Percentiles rank a stretch among this genome's conserved stretches.
Evolutionary conservation across 2,888 invertebrate species (phyloP).

Genomic region (Drosophila limbata): DNA sequence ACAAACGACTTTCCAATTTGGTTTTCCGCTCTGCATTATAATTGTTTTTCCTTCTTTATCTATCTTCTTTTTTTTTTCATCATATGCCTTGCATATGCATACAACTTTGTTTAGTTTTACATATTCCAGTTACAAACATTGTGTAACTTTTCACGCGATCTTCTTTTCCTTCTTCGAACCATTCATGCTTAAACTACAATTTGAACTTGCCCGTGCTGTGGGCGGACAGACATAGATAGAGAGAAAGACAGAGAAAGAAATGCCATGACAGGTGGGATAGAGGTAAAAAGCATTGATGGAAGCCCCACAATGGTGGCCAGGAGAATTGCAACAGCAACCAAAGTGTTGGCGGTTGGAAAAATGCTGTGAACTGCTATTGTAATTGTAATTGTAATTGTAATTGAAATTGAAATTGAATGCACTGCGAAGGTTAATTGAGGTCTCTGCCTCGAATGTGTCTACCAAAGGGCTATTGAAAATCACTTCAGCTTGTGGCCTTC

Average conservation of each 20-base stretch:
- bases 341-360: slow-evolving; percentile 23
- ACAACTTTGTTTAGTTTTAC: slow-evolving; percentile 27
- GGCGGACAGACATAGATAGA: slow-evolving; percentile 9
- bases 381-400: slow-evolving; percentile 36
- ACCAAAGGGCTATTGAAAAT: slow-evolving; percentile 17
- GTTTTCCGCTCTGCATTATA: slow-evolving; percentile 56
- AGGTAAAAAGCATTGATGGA: slow-evolving; percentile 66
- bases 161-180: slow-evolving; percentile 32
- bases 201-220: slow-evolving; percentile 55
- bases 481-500: slow-evolving; percentile 24
- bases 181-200: slow-evolving; percentile 64
- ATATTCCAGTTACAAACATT: slow-evolving; percentile 44
- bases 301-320: slow-evolving; percentile 51
- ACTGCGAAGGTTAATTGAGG: slow-evolving; percentile 55
- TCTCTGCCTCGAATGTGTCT: slow-evolving; percentile 16
- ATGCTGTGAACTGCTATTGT: slow-evolving; percentile 31
- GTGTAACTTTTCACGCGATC: slow-evolving; percentile 76
- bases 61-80: background rate
- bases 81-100: slow-evolving; percentile 57
- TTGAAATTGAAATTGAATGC: slow-evolving; percentile 48
- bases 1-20: slow-evolving; percentile 73
- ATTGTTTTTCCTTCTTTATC: slow-evolving; percentile 40
- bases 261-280: slow-evolving; percentile 27
- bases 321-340: slow-evolving; percentile 18
- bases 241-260: slow-evolving; percentile 6